Base-by-base conservation (phyloP, 37 sponge, comb jelly and placozoan species). In the Tethya wilhelma region DNA sequence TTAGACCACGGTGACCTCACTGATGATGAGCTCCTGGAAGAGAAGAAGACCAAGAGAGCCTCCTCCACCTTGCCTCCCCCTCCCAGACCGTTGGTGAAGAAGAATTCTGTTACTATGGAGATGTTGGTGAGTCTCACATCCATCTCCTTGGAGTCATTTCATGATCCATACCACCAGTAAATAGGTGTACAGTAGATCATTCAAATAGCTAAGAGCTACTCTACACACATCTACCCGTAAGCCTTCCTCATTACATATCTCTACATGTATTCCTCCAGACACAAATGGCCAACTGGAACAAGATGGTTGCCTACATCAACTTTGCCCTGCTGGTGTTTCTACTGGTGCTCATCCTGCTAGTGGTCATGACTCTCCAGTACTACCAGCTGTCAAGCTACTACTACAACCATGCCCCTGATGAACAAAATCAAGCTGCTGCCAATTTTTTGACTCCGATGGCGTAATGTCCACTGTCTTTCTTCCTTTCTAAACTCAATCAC, bases 211-310 rank as follows among this genome's bases (percentile, higher is more conserved):
- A n/a, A n/a, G n/a, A n/a, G n/a, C n/a, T n/a, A n/a, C n/a, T n/a
- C n/a, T n/a, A n/a, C n/a, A n/a, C n/a, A n/a, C n/a, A n/a, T n/a
- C n/a, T n/a, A n/a, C n/a, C n/a, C n/a, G n/a, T n/a, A n/a, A n/a
- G n/a, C n/a, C n/a, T n/a, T n/a, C n/a, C n/a, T n/a, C n/a, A n/a
- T n/a, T n/a, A n/a, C n/a, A n/a, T n/a, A 23, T 7, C 59, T 69
- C 23, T 22, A 29, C 23, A 26, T 44, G 40, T 44, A 2, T 29
- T 26, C 70, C 36, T 75, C 33, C 71, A 87, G 87, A 64, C 41
- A 17, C 87, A 87, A 43, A 87, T 87, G 81, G 87, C 81, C 9
- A 79, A 69, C 36, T 87, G 87, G 87, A 87, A 87, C 45, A 74
- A 75, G 53, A 80, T 76, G 60, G 45, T 87, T 38, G 81, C 87